Conservation (phyloP, 2,888 invertebrate species). For the Ectemnius cavifrons region DNA sequence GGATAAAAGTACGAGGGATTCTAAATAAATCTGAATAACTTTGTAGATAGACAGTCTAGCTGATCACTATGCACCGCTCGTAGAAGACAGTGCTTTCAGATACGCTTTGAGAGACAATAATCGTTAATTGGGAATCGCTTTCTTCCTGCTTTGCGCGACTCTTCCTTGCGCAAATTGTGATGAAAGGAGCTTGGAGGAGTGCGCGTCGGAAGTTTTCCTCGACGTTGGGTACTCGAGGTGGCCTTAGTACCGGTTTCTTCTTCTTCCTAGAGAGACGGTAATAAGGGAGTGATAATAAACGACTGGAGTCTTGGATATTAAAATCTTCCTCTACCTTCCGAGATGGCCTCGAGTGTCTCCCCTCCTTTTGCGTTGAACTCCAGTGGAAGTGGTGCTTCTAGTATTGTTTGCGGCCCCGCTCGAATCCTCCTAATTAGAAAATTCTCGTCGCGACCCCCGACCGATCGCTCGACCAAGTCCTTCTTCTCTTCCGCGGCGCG, state of each 20-base stretch:
- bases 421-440: slow-evolving; percentile 75
- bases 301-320: slow-evolving; percentile 55
- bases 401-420: slow-evolving; percentile 65
- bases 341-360: slow-evolving; percentile 49
- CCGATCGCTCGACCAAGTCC: slow-evolving; percentile 47
- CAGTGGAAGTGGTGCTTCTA: slow-evolving; percentile 58
- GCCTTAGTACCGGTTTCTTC: slow-evolving; percentile 13
- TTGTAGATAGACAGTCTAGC: too few species aligned
- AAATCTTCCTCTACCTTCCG: slow-evolving; percentile 49
- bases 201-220: slow-evolving; percentile 13
- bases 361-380: not conserved
- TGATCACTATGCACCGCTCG: too few species aligned
- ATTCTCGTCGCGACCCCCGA: slow-evolving; percentile 65
- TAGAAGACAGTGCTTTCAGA: too few species aligned
- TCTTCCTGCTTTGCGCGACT: slow-evolving; percentile 28
- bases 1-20: slow-evolving; percentile 20
- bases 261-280: slow-evolving; percentile 39
- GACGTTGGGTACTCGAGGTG: not conserved
- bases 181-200: not conserved
- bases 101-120: not conserved
- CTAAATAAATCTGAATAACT: slow-evolving; percentile 22
- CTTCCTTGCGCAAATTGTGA: slow-evolving; percentile 27
- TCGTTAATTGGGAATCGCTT: slow-evolving; percentile 47
- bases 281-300: slow-evolving; percentile 62
- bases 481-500: slow-evolving; percentile 21